A percentile compares a stretch with the other conserved stretches of the same genome.
Evolutionary conservation across 2,113 vertebrate genomes (phyloP).

Genomic region (Elephantulus edwardii): DNA sequence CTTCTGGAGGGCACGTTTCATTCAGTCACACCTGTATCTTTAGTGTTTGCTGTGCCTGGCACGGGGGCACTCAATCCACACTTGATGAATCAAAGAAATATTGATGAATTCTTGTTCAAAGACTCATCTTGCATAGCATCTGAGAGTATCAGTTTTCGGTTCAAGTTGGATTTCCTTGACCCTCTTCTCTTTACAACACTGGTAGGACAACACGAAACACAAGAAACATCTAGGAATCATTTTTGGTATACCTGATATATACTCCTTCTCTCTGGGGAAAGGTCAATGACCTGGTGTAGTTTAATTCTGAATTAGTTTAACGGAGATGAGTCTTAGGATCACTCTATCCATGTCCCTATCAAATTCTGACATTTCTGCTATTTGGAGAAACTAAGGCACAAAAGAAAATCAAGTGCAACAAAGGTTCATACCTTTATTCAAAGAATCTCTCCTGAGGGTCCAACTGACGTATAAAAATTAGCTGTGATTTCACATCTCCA

Average conservation of each 20-base stretch:
- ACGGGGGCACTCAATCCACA: not conserved
- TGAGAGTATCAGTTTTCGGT: not conserved
- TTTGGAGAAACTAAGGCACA: conserved; percentile 68
- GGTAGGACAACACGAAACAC: not conserved
- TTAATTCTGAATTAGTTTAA: not conserved
- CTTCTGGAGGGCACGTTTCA: not conserved
- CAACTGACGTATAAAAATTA: not conserved
- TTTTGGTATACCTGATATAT: conserved; percentile 2
- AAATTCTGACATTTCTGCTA: conserved; percentile 36
- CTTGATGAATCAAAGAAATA: not conserved
- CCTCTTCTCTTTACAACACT: not conserved
- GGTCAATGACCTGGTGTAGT: not conserved
- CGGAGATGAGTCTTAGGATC: not conserved
- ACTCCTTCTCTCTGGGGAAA: not conserved
- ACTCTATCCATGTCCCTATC: not conserved
- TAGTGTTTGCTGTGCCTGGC: not conserved
- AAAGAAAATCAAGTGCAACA: conserved; percentile 61
- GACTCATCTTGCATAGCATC: not conserved
- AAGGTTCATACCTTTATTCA: not conserved
- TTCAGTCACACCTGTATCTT: not conserved
- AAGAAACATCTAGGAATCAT: not conserved
- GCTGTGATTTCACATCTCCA: not conserved
- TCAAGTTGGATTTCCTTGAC: not conserved
- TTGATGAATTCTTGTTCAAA: not conserved
- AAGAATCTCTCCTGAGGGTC: not conserved